Evolutionary conservation across 2,888 invertebrate genomes (phyloP), one percentile per base, ranked within the genome.

Genomic region (Philereme vetulata): DNA sequence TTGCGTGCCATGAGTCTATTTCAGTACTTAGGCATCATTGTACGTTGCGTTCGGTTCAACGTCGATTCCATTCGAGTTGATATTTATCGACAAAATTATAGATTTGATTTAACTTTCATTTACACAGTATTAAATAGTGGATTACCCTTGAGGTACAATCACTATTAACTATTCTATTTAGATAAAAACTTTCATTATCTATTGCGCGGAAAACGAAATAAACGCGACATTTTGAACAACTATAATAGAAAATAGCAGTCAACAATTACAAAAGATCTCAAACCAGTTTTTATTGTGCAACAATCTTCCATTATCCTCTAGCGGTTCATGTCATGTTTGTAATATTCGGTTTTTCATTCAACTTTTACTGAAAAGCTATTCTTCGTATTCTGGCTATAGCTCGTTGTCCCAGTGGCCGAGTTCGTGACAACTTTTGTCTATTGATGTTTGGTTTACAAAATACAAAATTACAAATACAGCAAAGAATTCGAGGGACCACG

Each of bases 391-490:
- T 69, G 70, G 70, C 72, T 75, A 78, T 79, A 76, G 72, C 77
- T 82, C 72, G 76, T 86, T 88, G 89, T 88, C 89, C 89, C 77
- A 88, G 79, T 88, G 76, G 80, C 86, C 84, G 85, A 79, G 81
- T 88, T 88, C 81, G 82, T 85, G 85, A 84, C 85, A 81, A 79
- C 71, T 81, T 75, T 70, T 77, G 68, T 80, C 78, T 80, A 77
- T 81, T 72, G 77, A 44, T 51, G 62, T 59, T 61, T 47, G 60
- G 57, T 66, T 68, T 40, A 56, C 53, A 51, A 35, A 48, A 54
- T 55, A 44, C 58, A 62, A 57, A 36, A 56, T 46, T 50, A 64
- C 61, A 62, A 60, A 36, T 70, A 66, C 60, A 70, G 62, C 60
- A 56, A 65, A 54, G 49, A 64, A 64, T 66, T 65, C 58, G 62